Evolutionary conservation across 92 coral and sea anemone species (phyloP), one percentile per base, ranked within the genome.

Genomic region (Epizoanthus stellaris): DNA sequence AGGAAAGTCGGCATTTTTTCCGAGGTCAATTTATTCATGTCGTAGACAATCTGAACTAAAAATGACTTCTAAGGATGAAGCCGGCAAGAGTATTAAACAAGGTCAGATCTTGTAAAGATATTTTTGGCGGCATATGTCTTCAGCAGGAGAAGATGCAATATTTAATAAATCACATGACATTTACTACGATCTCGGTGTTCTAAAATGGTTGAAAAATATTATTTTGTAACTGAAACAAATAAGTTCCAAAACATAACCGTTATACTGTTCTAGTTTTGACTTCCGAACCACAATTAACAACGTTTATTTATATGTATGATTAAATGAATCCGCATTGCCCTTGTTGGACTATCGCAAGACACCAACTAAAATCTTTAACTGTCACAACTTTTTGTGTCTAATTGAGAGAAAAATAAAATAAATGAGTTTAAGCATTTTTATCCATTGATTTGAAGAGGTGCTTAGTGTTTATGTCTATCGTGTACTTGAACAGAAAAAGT

Each of bases 41-140:
- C 12, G 12, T 10, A 63, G 38, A 43, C 71, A 45, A 43, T 52
- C 56, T 52, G 71, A 63, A 63, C 83, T 79, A 63, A 79, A 79
- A 64, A 62, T 62, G 83, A 79, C 72, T 79, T 43, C 59, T 62
- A 79, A 79, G 49, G 83, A 79, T 19, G 58, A 63, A 61, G 61
- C 72, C 83, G 83, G 83, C 60, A 64, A 38, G 13, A 20, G 14
- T 63, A n/a, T 79, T 79, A 79, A 45, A 79, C 83, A 64, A 79
- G 49, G 83, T 62, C 42, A 42, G 83, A 63, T 79, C 83, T 63
- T 43, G 25, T 49, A 63, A 40, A 79, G 83, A 79, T 79, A 79
- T 64, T 42, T 79, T 45, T 43, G 82, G 68, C 69, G 57, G 52
- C 52, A 20, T 76, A 76, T 1, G 20, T 77, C 2, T 34, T 77